Evolutionary conservation across 2,797 vertebrate species (phyloP).

Genomic region (Siniperca undulata): DNA sequence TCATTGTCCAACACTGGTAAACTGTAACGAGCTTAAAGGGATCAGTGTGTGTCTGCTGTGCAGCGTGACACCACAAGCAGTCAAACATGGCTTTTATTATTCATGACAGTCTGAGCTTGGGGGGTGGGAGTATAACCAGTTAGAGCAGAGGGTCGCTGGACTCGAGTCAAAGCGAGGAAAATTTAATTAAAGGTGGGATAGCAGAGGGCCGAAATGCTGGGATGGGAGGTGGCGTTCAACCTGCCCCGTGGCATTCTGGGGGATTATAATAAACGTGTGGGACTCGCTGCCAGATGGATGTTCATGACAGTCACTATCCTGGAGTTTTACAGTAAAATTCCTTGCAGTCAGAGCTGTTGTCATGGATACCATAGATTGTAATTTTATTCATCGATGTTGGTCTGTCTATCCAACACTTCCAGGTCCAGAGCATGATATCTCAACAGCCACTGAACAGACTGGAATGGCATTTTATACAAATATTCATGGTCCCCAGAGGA

Average conservation of each 20-base stretch:
- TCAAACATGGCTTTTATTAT: constrained; percentile 48
- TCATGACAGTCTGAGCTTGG: constrained; percentile 50
- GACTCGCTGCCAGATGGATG: constrained; percentile 26
- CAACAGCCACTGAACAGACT: fast-evolving
- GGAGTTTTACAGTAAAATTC: not conserved
- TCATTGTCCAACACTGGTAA: constrained; percentile 5
- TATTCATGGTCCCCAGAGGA: constrained; percentile 2
- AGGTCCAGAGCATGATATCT: not conserved
- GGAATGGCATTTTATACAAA: not conserved
- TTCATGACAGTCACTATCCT: constrained; percentile 3
- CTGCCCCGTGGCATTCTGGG: constrained; percentile 49
- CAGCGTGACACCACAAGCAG: constrained; percentile 16
- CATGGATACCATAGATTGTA: constrained; percentile 15
- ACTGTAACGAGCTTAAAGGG: constrained; percentile 30
- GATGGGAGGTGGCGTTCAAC: constrained; percentile 17
- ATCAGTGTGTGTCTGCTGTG: constrained; percentile 21
- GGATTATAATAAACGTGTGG: constrained; percentile 43
- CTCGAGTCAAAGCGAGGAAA: constrained; percentile 10
- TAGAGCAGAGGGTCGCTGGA: constrained; percentile 13
- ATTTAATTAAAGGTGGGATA: constrained; percentile 17
- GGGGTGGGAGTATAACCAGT: constrained; percentile 18
- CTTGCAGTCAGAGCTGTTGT: not conserved
- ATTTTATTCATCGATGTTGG: not conserved
- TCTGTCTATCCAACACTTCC: not conserved
- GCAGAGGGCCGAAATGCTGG: not conserved